Conservation (phyloP, 2,888 invertebrate species). For the Ochropleura leucogaster region DNA sequence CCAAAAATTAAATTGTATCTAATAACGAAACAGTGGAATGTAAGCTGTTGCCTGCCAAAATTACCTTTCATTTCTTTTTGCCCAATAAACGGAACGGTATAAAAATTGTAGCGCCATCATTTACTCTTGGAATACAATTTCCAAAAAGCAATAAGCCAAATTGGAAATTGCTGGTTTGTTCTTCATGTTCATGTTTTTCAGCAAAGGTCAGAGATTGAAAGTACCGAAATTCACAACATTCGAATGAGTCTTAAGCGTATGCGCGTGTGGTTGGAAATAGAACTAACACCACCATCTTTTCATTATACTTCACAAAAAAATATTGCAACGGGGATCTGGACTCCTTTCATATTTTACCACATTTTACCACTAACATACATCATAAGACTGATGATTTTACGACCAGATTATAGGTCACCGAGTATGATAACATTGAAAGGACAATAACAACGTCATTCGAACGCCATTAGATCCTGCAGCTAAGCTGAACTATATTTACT, state of each 20-base stretch:
- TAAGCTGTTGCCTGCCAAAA: slow-evolving; percentile 26
- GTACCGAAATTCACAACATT: slow-evolving; percentile 6
- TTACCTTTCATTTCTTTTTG: slow-evolving; percentile 42
- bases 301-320: not conserved
- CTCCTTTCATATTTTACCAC: not conserved
- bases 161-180: slow-evolving; percentile 13
- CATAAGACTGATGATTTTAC: not conserved
- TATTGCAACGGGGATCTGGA: not conserved
- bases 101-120: slow-evolving; percentile 23
- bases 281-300: not conserved
- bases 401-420: not conserved
- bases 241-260: not conserved
- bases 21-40: slow-evolving; percentile 14
- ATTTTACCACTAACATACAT: not conserved
- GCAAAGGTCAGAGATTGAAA: slow-evolving; percentile 20
- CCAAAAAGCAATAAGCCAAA: slow-evolving; percentile 7
- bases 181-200: slow-evolving; percentile 13
- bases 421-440: not conserved
- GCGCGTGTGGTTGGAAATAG: not conserved
- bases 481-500: not conserved
- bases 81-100: slow-evolving; percentile 24
- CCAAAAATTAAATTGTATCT: slow-evolving; percentile 9
- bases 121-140: slow-evolving; percentile 26
- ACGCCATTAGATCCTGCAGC: not conserved
- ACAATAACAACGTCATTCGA: not conserved